Evolutionary conservation across 2,113 vertebrate species (phyloP), one percentile per base, ranked within the genome.

Genomic region (Gyps fulvus): DNA sequence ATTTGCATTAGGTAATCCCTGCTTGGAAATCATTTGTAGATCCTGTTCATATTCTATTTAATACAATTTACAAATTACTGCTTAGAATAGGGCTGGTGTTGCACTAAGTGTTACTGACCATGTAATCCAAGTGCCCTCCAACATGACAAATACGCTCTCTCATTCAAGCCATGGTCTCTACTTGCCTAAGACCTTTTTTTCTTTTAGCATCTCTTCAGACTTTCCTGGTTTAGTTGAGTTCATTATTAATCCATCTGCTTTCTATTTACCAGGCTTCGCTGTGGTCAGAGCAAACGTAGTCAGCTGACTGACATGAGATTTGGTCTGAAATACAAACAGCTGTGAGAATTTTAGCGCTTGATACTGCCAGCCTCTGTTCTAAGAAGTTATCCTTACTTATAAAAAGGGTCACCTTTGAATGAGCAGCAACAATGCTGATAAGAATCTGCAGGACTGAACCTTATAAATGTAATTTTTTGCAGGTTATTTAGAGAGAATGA

Each of bases 401-500:
- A 89, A 52, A 90, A 94, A 93, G 67, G 77, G 95, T 92, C 90
- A 93, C 94, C 92, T 94, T 57, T 87, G 83, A 92, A 82, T 78
- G 80, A 92, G 77, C 40, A 77, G 55, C 43, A 71, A 63, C 61
- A 74, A 34, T 7, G 11, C 13, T 63, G 93, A 96, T 94, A 96
- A 87, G 85, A 74, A 95, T 97, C 95, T 94, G 80, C 83, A 88
- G 79, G 55, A 83, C 81, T 20, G 73, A 93, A 81, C 57, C 50
- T 84, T 72, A 89, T 45, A 94, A 91, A 97, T 79, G 94, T 57
- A 50, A 61, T 82, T 93, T 93, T 95, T 92, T 87, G 31, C 83
- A 87, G 73, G 69, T 95, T 94, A 92, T 93, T 96, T 89, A 87
- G 49, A 95, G 89, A 93, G 73, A 94, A 95, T 70, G 76, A 95